These are phyloP conservation scores for Loriculus beryllinus DNA, from an alignment of 2,797 vertebrate species.

Conservation along the genomic window DNA sequence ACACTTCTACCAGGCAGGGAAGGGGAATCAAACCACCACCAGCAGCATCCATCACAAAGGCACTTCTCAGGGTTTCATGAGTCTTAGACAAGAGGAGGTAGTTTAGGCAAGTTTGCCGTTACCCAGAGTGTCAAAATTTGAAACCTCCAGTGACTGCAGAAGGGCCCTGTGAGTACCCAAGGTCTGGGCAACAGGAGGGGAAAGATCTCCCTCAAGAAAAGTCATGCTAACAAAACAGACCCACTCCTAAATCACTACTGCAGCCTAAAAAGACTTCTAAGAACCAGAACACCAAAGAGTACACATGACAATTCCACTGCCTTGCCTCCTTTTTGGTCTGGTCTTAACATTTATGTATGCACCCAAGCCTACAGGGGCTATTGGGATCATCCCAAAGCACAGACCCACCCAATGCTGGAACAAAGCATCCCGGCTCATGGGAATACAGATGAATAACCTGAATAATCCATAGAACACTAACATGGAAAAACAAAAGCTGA, in stretches of 20 bases:
- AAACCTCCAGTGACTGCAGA: not conserved
- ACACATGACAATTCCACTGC: fast-evolving
- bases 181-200: not conserved
- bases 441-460: not conserved
- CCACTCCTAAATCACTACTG: fast-evolving
- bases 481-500: not conserved
- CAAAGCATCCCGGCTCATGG: fast-evolving
- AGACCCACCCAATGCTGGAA: fast-evolving
- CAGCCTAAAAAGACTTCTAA: not conserved
- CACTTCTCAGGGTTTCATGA: not conserved
- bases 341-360: not conserved
- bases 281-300: not conserved
- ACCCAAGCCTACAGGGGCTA: fast-evolving
- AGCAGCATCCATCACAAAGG: fast-evolving
- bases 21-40: not conserved
- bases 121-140: not conserved
- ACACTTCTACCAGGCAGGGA: not conserved
- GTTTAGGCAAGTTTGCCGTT: not conserved
- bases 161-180: not conserved
- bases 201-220: not conserved
- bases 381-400: not conserved
- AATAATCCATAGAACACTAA: not conserved
- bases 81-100: not conserved
- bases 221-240: not conserved
- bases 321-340: not conserved